Conservation (phyloP, 2,797 vertebrate genomes). For the Huso huso region DNA sequence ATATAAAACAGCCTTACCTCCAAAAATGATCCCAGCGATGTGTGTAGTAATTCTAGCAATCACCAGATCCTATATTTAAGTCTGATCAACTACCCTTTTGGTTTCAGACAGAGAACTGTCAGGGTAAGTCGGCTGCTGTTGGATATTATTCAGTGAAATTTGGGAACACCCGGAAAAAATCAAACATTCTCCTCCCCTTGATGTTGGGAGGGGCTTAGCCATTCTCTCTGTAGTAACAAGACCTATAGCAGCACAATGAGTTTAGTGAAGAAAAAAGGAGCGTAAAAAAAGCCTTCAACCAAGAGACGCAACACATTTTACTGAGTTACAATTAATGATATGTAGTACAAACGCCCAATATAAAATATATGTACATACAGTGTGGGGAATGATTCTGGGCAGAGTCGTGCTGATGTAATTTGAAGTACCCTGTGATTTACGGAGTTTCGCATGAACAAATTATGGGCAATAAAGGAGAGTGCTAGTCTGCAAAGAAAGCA, state of each 20-base stretch:
- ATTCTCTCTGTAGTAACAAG: not conserved
- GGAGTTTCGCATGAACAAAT: too few relatives aligned
- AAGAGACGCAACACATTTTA: not conserved
- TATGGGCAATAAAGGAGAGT: too few relatives aligned
- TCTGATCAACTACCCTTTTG: constrained; percentile 54
- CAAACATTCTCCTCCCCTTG: constrained; percentile 65
- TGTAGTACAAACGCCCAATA: not conserved
- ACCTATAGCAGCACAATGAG: not conserved
- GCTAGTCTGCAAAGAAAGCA: too few relatives aligned
- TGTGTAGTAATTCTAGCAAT: constrained; percentile 23
- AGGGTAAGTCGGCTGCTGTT: constrained; percentile 66
- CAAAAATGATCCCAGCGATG: constrained; percentile 14
- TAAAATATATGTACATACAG: not conserved
- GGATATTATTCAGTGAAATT: constrained; percentile 68
- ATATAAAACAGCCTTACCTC: constrained; percentile 45
- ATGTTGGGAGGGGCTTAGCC: constrained; percentile 14
- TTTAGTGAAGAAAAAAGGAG: not conserved
- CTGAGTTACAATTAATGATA: not conserved
- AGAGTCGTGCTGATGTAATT: too few relatives aligned
- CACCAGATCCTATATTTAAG: constrained; percentile 30
- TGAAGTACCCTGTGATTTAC: too few relatives aligned
- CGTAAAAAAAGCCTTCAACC: too few relatives aligned
- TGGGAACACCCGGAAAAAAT: constrained; percentile 28
- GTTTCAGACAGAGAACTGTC: constrained; percentile 79
- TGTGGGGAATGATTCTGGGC: not conserved